A percentile compares a stretch with the other conserved stretches of the same genome.
Evolutionary conservation across 2,113 vertebrate species (phyloP).

Genomic region (Xyrauchen texanus): DNA sequence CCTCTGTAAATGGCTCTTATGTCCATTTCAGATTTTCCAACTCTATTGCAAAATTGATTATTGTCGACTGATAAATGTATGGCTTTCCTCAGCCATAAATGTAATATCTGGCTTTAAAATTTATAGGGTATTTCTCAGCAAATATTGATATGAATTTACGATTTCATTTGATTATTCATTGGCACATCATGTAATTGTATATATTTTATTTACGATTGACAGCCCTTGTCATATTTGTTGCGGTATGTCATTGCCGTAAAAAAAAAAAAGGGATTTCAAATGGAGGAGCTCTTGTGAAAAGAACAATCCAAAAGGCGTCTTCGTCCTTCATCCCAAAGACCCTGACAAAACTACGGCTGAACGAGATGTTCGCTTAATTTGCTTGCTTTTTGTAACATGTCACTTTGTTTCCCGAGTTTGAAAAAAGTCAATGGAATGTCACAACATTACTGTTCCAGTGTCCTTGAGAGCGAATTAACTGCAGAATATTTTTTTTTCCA

Average conservation of each 20-base stretch:
- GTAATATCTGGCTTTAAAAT: too few relatives aligned
- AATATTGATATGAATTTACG: too few relatives aligned
- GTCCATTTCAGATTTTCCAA: too few relatives aligned
- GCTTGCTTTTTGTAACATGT: not conserved
- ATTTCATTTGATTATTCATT: too few relatives aligned
- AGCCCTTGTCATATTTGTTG: too few relatives aligned
- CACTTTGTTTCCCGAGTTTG: not conserved
- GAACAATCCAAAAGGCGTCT: not conserved
- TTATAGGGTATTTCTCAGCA: too few relatives aligned
- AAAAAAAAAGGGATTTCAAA: not conserved
- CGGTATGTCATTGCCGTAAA: not conserved
- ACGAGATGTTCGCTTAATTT: not conserved
- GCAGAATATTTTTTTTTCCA: not conserved
- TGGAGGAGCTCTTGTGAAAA: not conserved
- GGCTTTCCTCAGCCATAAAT: too few relatives aligned
- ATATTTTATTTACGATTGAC: too few relatives aligned
- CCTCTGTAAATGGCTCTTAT: too few relatives aligned
- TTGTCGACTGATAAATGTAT: too few relatives aligned
- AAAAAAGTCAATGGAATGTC: not conserved
- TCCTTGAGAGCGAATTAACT: constrained; percentile 7
- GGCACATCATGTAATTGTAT: too few relatives aligned
- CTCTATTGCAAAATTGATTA: too few relatives aligned
- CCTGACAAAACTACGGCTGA: not conserved
- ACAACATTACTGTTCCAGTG: not conserved
- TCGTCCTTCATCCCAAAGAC: not conserved